Base-by-base conservation (phyloP, 1,140 invertebrate genomes). In the Dinothrombium tinctorium region DNA sequence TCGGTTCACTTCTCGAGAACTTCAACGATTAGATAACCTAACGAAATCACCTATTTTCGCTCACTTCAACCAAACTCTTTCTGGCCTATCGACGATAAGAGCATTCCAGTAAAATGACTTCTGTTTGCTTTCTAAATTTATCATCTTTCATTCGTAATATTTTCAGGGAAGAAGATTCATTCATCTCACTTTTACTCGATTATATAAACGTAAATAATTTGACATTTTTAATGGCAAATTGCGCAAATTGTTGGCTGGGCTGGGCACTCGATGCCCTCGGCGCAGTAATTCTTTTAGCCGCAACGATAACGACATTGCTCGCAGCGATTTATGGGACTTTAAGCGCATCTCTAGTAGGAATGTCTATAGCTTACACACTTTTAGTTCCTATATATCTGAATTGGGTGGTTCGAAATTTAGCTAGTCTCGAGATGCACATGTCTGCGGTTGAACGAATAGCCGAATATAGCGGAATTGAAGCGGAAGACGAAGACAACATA, bases 171-270 rank as follows among this genome's bases (percentile, higher is more conserved):
- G 51, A 52, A 44, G 42, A 26, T 4, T 37, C 35, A 4, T 74
- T 82, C 53, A 69, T 65, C 28, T 57, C 66, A 22, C 59, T 65
- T 36, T 66, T 79, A 44, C 65, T 71, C 49, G 60, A 63, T 21
- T 65, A 67, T 32, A 63, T 81, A 20, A 74, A 83, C 53, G 55
- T 55, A 9, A 77, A 81, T 53, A 72, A 75, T 37, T 69, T 73
- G 47, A 72, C 76, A 3, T 72, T 77, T 53, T 60, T 80, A 3
- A 68, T 81, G 42, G 59, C 78, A 33, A 79, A 81, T 50, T 69
- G 73, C 2, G 72, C 73, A 22, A 79, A 75, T 54, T 66, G 77
- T 44, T 83, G 78, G 78, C 63, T 84, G 2, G 77, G 78, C 14
- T 69, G 81, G 32, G 66, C 70, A 46, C 51, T 81, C 58, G 79